Conservation (phyloP, 2,797 vertebrate species). For the Kryptolebias ocellatus region DNA sequence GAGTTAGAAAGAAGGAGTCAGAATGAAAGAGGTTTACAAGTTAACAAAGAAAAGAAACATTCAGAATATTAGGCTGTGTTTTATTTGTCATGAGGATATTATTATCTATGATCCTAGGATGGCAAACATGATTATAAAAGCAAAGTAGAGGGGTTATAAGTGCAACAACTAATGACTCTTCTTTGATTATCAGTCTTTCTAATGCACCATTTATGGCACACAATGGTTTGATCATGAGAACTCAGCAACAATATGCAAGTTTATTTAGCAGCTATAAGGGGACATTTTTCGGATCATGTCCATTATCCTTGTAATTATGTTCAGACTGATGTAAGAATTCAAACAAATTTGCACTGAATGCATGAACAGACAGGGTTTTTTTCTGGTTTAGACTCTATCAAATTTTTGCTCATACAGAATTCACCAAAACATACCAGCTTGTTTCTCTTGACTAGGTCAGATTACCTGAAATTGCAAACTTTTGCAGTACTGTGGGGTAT, state of each 20-base stretch:
- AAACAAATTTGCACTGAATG: conserved; percentile 28
- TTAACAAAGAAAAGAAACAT: conserved; percentile 32
- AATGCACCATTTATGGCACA: conserved; percentile 46
- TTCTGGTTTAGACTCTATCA: too few relatives aligned
- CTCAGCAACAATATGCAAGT: conserved; percentile 58
- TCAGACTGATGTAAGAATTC: conserved; percentile 50
- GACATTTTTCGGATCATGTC: conserved; percentile 55
- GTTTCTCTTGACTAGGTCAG: too few relatives aligned
- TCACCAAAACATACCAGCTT: too few relatives aligned
- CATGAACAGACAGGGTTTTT: too few relatives aligned
- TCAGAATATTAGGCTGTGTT: conserved; percentile 23
- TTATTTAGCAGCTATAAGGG: conserved; percentile 51
- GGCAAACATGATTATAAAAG: conserved; percentile 33
- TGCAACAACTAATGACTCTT: conserved; percentile 36
- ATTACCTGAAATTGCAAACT: too few relatives aligned
- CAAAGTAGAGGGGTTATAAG: conserved; percentile 41
- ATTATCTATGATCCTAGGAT: conserved; percentile 19
- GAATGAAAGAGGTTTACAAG: conserved; percentile 30
- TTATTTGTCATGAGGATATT: conserved; percentile 25
- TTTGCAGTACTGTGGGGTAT: too few relatives aligned
- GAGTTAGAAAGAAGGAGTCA: conserved; percentile 16
- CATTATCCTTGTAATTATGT: conserved; percentile 62
- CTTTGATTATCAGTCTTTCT: conserved; percentile 50
- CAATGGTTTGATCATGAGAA: conserved; percentile 56
- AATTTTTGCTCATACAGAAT: too few relatives aligned